These are phyloP conservation scores for Ditula angustiorana DNA, from an alignment of 2,888 invertebrate species.

Conservation along the genomic window DNA sequence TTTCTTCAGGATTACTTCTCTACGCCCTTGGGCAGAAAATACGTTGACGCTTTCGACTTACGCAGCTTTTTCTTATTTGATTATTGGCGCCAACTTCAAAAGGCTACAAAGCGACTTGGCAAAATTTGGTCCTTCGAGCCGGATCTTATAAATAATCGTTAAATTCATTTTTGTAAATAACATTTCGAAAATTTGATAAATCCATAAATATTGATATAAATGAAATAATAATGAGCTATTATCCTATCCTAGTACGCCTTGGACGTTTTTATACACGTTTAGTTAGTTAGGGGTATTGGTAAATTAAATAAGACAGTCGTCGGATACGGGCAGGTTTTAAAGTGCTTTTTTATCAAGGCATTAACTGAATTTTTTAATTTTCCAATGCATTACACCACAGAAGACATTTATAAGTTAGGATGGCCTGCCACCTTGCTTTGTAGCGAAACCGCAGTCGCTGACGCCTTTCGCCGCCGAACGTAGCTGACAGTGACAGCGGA, in stretches of 20 bases:
- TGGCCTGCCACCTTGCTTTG: no score
- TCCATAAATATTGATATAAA: slow-evolving; percentile 9
- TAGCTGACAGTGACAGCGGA: no score
- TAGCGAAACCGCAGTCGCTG: no score
- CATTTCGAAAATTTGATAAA: slow-evolving; percentile 5
- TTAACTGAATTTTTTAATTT: neutral
- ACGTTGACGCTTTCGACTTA: neutral
- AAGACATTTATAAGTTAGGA: no score
- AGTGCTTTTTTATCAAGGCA: neutral
- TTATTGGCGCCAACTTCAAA: neutral
- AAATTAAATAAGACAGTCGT: neutral
- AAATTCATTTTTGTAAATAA: slow-evolving; percentile 18
- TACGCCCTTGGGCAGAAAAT: no score
- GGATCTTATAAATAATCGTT: slow-evolving; percentile 41
- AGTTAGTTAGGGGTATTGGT: slow-evolving; percentile 49
- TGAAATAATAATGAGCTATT: neutral
- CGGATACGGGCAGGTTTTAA: neutral
- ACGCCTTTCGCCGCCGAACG: no score
- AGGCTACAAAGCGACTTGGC: slow-evolving; percentile 19
- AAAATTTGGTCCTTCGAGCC: slow-evolving; percentile 63
- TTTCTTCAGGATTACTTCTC: no score
- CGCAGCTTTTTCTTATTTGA: neutral
- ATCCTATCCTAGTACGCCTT: slow-evolving; percentile 62
- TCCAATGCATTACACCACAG: neutral
- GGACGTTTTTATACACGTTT: slow-evolving; percentile 62